These are phyloP conservation scores for Daboia siamensis DNA, from an alignment of 2,113 vertebrate species.

Conservation along the genomic window DNA sequence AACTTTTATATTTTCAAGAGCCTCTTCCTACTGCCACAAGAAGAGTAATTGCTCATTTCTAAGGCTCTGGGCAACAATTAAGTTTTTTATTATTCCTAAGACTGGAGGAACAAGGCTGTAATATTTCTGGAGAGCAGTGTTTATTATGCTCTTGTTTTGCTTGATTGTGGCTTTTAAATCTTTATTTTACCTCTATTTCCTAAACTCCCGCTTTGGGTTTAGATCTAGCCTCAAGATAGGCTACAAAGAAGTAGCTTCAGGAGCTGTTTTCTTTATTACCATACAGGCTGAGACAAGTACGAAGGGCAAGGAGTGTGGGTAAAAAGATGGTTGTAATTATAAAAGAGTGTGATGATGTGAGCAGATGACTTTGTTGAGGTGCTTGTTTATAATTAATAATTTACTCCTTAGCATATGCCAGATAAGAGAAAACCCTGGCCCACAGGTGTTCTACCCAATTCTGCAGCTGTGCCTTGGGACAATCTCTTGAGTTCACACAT, in stretches of 20 bases:
- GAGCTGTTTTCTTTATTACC: slow-evolving; percentile 42
- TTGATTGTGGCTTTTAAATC: not conserved
- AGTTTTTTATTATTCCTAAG: not conserved
- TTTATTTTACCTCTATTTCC: slow-evolving; percentile 36
- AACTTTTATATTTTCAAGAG: not conserved
- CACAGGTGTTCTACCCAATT: not conserved
- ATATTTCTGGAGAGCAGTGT: not conserved
- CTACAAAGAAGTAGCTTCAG: slow-evolving; percentile 45
- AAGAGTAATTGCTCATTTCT: not conserved
- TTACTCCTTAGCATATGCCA: not conserved
- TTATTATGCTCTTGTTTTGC: not conserved
- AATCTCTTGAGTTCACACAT: not conserved
- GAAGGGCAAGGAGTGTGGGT: not conserved
- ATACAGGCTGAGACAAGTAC: slow-evolving; percentile 56
- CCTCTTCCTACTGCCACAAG: not conserved
- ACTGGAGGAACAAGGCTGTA: not conserved
- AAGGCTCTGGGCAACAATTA: not conserved
- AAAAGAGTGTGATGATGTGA: not conserved
- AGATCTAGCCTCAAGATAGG: slow-evolving; percentile 33
- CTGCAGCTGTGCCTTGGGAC: not conserved
- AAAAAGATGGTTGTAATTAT: slow-evolving; percentile 23
- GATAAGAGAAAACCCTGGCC: not conserved
- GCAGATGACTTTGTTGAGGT: not conserved
- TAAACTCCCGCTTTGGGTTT: slow-evolving; percentile 20
- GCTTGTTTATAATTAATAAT: not conserved